A percentile compares a stretch with the other conserved stretches of the same genome.
Evolutionary conservation across 2,113 vertebrate genomes (phyloP).

Genomic region (Eudyptes chrysolophus): DNA sequence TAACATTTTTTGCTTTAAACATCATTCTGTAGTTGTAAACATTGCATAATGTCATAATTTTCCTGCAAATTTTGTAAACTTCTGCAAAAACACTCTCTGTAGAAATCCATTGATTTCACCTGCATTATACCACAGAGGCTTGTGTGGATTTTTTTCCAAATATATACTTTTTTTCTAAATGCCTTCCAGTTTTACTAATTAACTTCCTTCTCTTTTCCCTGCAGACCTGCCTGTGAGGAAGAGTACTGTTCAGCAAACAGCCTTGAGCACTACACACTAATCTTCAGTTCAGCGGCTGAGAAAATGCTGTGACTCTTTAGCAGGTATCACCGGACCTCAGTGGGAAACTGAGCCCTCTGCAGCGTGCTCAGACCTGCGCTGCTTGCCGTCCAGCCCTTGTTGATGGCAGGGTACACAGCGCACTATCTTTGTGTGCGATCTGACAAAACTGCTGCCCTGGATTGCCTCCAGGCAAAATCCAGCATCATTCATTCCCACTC

Average conservation of each 20-base stretch:
- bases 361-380: accelerated
- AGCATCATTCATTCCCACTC: not conserved
- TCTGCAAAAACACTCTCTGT: not conserved
- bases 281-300: not conserved
- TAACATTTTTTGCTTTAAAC: not conserved
- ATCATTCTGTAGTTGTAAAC: not conserved
- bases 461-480: conserved; percentile 42
- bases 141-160: not conserved
- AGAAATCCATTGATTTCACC: not conserved
- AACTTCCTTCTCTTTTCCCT: not conserved
- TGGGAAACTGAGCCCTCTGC: not conserved
- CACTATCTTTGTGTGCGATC: not conserved
- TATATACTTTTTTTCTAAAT: not conserved
- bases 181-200: conserved; percentile 14
- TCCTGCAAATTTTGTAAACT: not conserved
- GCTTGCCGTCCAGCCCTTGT: not conserved
- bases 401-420: not conserved
- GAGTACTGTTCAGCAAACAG: not conserved
- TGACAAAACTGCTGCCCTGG: not conserved
- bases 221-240: not conserved
- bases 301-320: not conserved
- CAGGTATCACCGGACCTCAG: not conserved
- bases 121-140: not conserved
- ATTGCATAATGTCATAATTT: not conserved
- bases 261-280: not conserved